These are phyloP conservation scores for Charaxes varanes DNA, from an alignment of 1,140 invertebrate species.

Conservation along the genomic window DNA sequence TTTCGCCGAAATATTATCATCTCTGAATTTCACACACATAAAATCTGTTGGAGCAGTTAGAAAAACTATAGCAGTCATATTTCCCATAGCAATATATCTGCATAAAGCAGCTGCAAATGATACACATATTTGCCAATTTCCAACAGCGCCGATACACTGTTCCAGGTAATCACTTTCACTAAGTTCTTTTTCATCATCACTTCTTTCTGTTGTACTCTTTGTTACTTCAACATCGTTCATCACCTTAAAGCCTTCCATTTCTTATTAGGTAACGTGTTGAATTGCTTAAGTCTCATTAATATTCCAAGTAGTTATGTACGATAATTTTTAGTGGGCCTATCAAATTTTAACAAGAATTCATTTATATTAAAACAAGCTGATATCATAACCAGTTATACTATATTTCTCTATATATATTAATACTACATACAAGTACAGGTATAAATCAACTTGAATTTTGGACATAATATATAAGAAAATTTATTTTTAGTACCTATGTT, in stretches of 20 bases:
- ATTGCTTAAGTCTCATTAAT: too few relatives aligned
- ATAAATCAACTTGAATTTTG: too few relatives aligned
- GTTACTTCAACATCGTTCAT: neutral
- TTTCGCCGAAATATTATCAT: constrained; percentile 13
- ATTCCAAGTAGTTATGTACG: too few relatives aligned
- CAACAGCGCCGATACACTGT: constrained; percentile 30
- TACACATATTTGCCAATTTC: constrained; percentile 28
- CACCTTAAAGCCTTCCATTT: neutral
- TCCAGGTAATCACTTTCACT: constrained; percentile 36
- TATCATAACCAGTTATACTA: too few relatives aligned
- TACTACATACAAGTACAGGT: too few relatives aligned
- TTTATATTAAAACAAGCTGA: too few relatives aligned
- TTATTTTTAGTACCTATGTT: too few relatives aligned
- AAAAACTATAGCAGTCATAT: constrained; percentile 32
- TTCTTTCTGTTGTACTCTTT: neutral
- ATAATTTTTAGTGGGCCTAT: too few relatives aligned
- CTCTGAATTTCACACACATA: constrained; percentile 27
- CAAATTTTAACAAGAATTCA: too few relatives aligned
- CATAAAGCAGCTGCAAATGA: constrained; percentile 16
- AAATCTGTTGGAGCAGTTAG: constrained; percentile 35
- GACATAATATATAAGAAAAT: too few relatives aligned
- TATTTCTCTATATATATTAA: too few relatives aligned
- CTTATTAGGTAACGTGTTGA: too few relatives aligned
- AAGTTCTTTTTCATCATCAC: constrained; percentile 7
- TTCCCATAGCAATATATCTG: constrained; percentile 31